Evolutionary conservation across 1,140 invertebrate genomes (phyloP).

Genomic region (Scaptomyza graminum): DNA sequence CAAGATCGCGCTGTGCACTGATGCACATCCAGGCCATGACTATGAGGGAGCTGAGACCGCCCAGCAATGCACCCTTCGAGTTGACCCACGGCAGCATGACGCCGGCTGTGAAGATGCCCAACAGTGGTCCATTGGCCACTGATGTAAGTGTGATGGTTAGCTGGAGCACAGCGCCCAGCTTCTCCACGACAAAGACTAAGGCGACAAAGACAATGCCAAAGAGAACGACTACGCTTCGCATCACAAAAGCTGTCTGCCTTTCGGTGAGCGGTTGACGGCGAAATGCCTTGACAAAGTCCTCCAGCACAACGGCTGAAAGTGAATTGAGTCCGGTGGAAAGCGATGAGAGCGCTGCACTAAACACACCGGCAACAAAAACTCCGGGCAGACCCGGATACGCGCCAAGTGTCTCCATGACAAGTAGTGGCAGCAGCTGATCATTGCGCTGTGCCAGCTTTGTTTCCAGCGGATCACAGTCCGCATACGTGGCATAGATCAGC

Average conservation of each 20-base stretch:
- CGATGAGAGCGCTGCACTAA: constrained; percentile 94
- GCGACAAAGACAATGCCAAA: constrained; percentile 88
- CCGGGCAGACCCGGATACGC: constrained; percentile 90
- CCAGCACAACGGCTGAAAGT: constrained; percentile 94
- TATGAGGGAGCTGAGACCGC: constrained; percentile 88
- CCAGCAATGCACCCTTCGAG: constrained; percentile 89
- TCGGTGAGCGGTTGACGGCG: constrained; percentile 86
- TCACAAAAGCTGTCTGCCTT: constrained; percentile 86
- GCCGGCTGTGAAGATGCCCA: constrained; percentile 92
- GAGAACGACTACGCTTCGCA: constrained; percentile 88
- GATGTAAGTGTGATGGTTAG: constrained; percentile 87
- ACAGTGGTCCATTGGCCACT: constrained; percentile 89
- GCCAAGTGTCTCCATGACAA: constrained; percentile 92
- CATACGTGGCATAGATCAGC: constrained; percentile 93
- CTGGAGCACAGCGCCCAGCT: constrained; percentile 87
- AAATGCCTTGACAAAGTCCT: constrained; percentile 90
- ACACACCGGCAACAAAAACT: constrained; percentile 93
- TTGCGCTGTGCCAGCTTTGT: constrained; percentile 89
- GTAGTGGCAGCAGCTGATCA: constrained; percentile 89
- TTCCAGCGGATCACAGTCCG: constrained; percentile 93
- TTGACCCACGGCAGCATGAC: constrained; percentile 92
- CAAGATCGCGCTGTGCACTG: constrained; percentile 90
- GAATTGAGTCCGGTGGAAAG: constrained; percentile 96
- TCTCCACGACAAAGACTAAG: constrained; percentile 87
- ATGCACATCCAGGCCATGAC: constrained; percentile 94